Evolutionary conservation across 64 coral and sea anemone species (phyloP).

Genomic region (Orbicella faveolata): DNA sequence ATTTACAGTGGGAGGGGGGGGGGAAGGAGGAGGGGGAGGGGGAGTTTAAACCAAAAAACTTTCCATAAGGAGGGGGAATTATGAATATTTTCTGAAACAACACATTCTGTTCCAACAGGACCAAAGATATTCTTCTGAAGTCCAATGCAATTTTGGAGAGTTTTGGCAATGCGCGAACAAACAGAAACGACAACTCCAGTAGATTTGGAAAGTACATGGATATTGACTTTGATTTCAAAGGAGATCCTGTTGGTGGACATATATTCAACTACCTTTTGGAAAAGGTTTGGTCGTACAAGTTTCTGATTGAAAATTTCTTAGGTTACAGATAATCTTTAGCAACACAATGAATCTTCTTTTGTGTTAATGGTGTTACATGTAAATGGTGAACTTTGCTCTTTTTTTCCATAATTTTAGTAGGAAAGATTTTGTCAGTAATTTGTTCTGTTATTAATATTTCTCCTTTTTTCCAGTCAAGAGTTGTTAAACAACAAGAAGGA

Average conservation of each 20-base stretch:
- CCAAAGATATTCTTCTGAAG: constrained; percentile 88
- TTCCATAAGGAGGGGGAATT: too few species aligned
- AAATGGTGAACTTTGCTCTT: not conserved
- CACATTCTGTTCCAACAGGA: constrained; percentile 53
- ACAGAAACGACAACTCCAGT: constrained; percentile 99
- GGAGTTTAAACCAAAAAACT: too few species aligned
- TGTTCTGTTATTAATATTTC: not conserved
- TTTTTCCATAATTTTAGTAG: not conserved
- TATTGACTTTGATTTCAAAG: constrained; percentile 99
- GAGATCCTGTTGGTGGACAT: constrained; percentile 96
- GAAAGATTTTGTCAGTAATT: too few species aligned
- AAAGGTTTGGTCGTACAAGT: constrained; percentile 59
- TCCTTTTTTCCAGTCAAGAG: constrained; percentile 75
- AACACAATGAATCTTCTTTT: too few species aligned
- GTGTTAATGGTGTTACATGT: not conserved
- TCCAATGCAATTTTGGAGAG: constrained; percentile 95
- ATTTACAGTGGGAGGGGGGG: too few species aligned
- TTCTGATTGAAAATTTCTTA: not conserved
- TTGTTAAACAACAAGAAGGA: constrained; percentile 94
- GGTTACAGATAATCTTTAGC: too few species aligned
- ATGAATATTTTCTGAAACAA: too few species aligned
- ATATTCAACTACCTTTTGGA: constrained; percentile 97
- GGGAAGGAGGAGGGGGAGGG: too few species aligned
- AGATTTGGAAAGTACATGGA: constrained; percentile 99
- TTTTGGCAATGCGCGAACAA: constrained; percentile 96